phyloP scores from a whole-genome alignment of 2,888 invertebrate genomes.

The Luperina testacea region DNA sequence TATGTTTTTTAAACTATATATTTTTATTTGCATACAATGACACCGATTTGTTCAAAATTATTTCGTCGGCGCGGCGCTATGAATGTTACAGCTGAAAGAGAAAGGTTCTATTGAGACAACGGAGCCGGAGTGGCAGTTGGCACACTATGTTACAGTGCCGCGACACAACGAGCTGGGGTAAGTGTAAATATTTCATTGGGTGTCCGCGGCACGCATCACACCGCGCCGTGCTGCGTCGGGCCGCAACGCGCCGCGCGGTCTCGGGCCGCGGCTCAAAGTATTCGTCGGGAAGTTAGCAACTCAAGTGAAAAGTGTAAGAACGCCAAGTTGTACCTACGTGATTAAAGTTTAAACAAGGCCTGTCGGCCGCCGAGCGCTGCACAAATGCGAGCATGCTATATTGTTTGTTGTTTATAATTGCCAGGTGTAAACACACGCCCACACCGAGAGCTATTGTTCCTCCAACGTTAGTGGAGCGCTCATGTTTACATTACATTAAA shows the following conservation, averaged over 20 bases:
- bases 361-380: slow-evolving; percentile 6
- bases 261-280: slow-evolving; percentile 18
- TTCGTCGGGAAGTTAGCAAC: slow-evolving; percentile 21
- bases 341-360: slow-evolving; percentile 46
- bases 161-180: background rate
- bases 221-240: background rate
- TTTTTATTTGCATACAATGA: background rate
- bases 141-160: background rate
- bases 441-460: slow-evolving; percentile 17
- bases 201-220: background rate
- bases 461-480: slow-evolving; percentile 1
- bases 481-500: slow-evolving; percentile 37
- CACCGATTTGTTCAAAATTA: background rate
- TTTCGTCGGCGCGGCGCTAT: background rate
- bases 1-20: background rate
- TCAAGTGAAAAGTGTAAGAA: slow-evolving; percentile 33
- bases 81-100: slow-evolving; percentile 1
- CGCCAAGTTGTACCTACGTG: slow-evolving; percentile 41
- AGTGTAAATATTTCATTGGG: background rate
- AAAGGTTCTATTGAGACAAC: background rate
- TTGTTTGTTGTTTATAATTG: slow-evolving; percentile 30
- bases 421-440: slow-evolving; percentile 11
- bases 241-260: background rate
- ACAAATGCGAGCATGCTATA: slow-evolving; percentile 15
- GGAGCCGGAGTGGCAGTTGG: background rate